Conservation (phyloP, 2,888 invertebrate species). For the Bombylius major region DNA sequence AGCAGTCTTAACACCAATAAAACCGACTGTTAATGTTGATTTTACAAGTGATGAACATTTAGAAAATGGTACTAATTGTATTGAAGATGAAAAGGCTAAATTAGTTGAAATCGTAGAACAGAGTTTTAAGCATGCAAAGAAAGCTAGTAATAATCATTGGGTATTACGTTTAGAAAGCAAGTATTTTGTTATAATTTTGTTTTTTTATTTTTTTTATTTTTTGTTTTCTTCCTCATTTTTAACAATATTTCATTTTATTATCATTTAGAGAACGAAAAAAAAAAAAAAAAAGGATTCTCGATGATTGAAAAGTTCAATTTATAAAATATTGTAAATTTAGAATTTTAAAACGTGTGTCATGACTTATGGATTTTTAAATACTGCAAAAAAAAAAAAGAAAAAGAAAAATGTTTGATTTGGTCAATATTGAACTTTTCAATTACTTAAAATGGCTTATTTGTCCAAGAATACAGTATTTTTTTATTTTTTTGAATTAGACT, state of each 20-base stretch:
- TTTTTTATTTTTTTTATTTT: conserved; percentile 18
- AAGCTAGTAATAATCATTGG: conserved; percentile 21
- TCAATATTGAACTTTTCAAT: too few relatives aligned
- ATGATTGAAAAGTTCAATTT: too few relatives aligned
- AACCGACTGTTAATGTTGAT: conserved; percentile 37
- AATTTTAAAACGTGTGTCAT: too few relatives aligned
- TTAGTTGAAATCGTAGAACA: conserved; percentile 25
- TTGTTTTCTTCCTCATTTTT: conserved; percentile 9
- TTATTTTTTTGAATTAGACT: too few relatives aligned
- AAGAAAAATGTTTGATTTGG: too few relatives aligned
- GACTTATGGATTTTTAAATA: too few relatives aligned
- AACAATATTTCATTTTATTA: conserved; percentile 13
- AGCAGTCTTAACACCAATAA: conserved; percentile 29
- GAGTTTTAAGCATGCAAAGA: conserved; percentile 26
- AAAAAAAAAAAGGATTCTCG: too few relatives aligned
- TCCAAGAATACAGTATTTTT: too few relatives aligned
- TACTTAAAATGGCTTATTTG: too few relatives aligned
- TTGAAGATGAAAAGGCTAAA: conserved; percentile 18
- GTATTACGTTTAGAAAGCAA: conserved; percentile 36
- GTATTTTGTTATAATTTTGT: conserved; percentile 27
- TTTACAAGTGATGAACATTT: conserved; percentile 41
- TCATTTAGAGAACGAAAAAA: background rate
- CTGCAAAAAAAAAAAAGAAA: too few relatives aligned
- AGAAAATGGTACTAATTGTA: conserved; percentile 33
- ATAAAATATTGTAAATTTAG: too few relatives aligned